These are phyloP conservation scores for Empidonax alnorum DNA, from an alignment of 2,113 vertebrate species.

Conservation along the genomic window DNA sequence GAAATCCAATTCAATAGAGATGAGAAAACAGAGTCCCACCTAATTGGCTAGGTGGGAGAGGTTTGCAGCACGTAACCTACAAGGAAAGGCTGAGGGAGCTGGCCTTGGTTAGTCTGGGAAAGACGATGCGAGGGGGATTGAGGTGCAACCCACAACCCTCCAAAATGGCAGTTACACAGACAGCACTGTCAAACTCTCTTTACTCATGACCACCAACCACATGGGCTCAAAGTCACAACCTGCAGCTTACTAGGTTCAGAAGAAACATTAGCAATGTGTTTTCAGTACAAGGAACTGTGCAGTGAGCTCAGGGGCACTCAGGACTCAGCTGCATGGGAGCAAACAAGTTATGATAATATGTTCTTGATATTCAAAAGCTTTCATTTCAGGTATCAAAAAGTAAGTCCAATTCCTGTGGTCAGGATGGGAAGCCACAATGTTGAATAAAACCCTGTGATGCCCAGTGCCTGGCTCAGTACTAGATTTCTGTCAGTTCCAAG, in stretches of 20 bases:
- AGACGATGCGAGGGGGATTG: fast-evolving
- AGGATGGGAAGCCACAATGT: not conserved
- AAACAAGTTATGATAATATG: not conserved
- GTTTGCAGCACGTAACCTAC: not conserved
- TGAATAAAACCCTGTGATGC: not conserved
- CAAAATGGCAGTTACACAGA: not conserved
- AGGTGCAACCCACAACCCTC: not conserved
- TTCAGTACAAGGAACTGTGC: not conserved
- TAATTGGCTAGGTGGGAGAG: not conserved
- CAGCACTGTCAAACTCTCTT: fast-evolving
- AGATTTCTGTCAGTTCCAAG: not conserved
- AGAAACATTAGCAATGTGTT: not conserved
- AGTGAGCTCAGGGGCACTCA: not conserved
- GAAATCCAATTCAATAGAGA: not conserved
- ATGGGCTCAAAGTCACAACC: not conserved
- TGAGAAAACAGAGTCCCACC: not conserved
- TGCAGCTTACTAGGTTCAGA: not conserved
- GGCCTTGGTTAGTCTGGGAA: not conserved
- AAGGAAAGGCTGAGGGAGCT: not conserved
- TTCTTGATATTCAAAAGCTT: not conserved
- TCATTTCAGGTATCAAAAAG: not conserved
- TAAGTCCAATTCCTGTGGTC: not conserved
- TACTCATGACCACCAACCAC: too few species aligned
- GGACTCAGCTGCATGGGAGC: not conserved
- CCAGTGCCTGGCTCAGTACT: not conserved